phyloP scores from a whole-genome alignment of 2,113 vertebrate species.

The Antigone vipio region DNA sequence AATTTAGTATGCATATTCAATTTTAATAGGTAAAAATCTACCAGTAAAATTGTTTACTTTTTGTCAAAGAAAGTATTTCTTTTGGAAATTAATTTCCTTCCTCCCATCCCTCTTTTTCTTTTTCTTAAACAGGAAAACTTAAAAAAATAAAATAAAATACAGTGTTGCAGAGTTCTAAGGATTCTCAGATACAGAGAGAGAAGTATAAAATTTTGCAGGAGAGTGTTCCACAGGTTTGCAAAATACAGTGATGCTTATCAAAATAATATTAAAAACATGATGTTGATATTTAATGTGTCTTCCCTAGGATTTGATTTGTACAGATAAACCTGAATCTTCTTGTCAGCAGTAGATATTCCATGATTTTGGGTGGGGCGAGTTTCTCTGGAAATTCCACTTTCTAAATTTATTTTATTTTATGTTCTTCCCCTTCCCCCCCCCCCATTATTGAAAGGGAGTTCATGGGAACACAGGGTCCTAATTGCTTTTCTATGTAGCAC shows the following conservation, averaged over 20 bases:
- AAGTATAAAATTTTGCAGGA: not conserved
- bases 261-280: not conserved
- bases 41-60: not conserved
- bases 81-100: not conserved
- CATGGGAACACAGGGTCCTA: not conserved
- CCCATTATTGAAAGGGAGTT: not conserved
- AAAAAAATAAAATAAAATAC: not conserved
- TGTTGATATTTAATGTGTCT: not conserved
- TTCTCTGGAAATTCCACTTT: not conserved
- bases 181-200: not conserved
- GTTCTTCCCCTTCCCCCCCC: not conserved
- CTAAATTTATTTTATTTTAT: not conserved
- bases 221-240: not conserved
- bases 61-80: not conserved
- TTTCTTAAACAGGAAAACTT: not conserved
- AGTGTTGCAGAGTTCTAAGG: not conserved
- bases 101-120: not conserved
- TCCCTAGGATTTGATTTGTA: not conserved
- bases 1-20: not conserved
- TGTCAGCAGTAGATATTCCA: not conserved
- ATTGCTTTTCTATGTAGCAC: slow-evolving; percentile 3
- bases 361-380: not conserved
- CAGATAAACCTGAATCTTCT: not conserved
- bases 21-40: not conserved
- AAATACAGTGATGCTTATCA: not conserved